A percentile compares a stretch with the other conserved stretches of the same genome.
Evolutionary conservation across 2,888 invertebrate genomes (phyloP).

Genomic region (Hanleya hanleyi): DNA sequence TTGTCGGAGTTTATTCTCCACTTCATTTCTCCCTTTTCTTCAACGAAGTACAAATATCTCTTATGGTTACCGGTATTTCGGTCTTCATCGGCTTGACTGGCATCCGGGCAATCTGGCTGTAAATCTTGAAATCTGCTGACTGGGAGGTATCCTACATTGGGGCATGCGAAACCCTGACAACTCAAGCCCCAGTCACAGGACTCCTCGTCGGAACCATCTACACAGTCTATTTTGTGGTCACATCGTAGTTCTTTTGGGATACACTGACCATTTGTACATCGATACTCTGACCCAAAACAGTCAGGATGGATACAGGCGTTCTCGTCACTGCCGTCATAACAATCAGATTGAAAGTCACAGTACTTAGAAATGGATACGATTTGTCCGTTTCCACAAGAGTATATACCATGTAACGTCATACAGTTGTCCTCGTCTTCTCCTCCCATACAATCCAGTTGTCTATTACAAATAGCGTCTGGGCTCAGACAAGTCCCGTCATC

Average conservation of each 20-base stretch:
- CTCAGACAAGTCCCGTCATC: background rate
- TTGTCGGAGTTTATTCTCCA: background rate
- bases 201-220: background rate
- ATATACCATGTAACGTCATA: background rate
- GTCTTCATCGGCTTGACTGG: background rate
- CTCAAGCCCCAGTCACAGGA: background rate
- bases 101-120: background rate
- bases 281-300: background rate
- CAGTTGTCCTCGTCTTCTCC: slow-evolving; percentile 4
- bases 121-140: background rate
- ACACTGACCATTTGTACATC: background rate
- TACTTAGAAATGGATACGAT: background rate
- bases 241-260: background rate
- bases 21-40: too few species aligned
- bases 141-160: background rate
- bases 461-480: background rate
- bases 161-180: background rate
- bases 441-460: background rate
- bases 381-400: background rate
- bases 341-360: background rate
- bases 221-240: background rate
- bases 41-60: background rate
- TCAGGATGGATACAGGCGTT: background rate
- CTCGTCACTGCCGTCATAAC: background rate
- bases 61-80: background rate